phyloP scores from a whole-genome alignment of 2,888 invertebrate genomes.

The Pantelozetes paolii region DNA sequence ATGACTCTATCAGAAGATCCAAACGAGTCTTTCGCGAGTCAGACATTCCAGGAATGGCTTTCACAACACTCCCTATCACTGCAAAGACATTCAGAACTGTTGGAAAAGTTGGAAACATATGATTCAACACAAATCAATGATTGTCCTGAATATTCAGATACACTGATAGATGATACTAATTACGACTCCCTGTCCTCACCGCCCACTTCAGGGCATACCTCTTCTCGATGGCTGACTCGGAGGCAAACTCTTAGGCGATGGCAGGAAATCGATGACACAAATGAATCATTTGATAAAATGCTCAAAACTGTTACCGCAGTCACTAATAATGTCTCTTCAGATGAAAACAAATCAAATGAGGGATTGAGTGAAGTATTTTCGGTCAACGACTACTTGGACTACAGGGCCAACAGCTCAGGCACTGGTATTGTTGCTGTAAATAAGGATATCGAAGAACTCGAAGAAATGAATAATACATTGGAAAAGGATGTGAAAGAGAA shows the following conservation, averaged over 20 bases:
- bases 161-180: background rate
- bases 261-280: constrained; percentile 32
- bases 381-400: constrained; percentile 72
- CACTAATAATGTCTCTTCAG: background rate
- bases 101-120: constrained; percentile 33
- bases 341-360: background rate
- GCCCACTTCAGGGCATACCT: constrained; percentile 1
- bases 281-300: constrained; percentile 24
- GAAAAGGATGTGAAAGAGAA: background rate
- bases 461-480: constrained; percentile 37
- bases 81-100: constrained; percentile 28
- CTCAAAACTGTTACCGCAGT: background rate
- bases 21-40: constrained; percentile 23
- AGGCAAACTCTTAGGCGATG: constrained; percentile 27
- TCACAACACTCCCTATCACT: constrained; percentile 35
- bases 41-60: constrained; percentile 35
- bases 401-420: constrained; percentile 60
- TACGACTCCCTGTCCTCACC: background rate
- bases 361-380: constrained; percentile 62
- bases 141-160: constrained; percentile 6
- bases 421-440: constrained; percentile 65
- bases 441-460: constrained; percentile 69
- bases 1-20: constrained; percentile 19
- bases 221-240: constrained; percentile 22
- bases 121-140: background rate